Conservation (phyloP, 2,113 vertebrate genomes). For the Varanus komodoensis region DNA sequence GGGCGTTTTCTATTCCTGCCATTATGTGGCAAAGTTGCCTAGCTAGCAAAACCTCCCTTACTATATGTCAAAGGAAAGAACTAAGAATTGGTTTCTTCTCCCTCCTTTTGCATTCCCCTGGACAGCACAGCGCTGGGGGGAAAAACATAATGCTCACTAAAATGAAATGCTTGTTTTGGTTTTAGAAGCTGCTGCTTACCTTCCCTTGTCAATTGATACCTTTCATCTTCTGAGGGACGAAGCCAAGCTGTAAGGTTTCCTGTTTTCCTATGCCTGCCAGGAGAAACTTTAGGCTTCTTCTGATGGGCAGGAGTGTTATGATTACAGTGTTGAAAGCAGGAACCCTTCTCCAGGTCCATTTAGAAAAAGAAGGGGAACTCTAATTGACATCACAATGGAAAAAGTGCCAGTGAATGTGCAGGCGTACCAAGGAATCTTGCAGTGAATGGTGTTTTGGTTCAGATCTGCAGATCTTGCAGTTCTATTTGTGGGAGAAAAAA, state of each 20-base stretch:
- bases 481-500: background rate
- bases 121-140: background rate
- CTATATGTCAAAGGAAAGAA: conserved; percentile 7
- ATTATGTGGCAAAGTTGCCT: background rate
- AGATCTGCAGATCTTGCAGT: conserved; percentile 26
- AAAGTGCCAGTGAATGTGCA: accelerated
- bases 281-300: background rate
- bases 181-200: accelerated
- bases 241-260: background rate
- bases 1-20: background rate
- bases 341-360: background rate
- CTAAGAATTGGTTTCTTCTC: conserved; percentile 21
- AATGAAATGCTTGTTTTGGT: background rate
- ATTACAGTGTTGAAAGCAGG: background rate
- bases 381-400: background rate
- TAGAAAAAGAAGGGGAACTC: background rate
- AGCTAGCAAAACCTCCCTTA: background rate
- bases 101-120: conserved; percentile 13
- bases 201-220: conserved; percentile 6
- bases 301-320: accelerated
- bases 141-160: background rate
- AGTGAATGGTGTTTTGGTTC: background rate
- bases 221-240: background rate
- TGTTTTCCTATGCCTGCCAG: background rate
- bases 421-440: conserved; percentile 19